phyloP scores from a whole-genome alignment of 2,113 vertebrate species.

The Sceloporus undulatus region DNA sequence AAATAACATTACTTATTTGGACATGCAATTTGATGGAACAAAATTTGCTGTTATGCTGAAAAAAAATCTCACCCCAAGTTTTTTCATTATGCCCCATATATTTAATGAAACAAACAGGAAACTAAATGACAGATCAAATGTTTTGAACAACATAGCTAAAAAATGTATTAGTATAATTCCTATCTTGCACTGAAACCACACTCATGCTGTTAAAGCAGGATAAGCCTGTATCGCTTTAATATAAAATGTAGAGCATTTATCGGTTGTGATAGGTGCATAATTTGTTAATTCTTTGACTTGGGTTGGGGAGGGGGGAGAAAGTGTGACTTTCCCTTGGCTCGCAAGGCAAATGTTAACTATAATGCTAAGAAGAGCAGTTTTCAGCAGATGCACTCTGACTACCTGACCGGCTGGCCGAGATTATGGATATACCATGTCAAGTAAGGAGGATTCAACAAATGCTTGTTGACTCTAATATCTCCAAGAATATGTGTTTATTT shows the following conservation, averaged over 20 bases:
- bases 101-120: slow-evolving; percentile 45
- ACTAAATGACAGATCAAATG: slow-evolving; percentile 45
- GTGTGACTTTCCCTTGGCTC: neutral
- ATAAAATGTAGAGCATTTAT: slow-evolving; percentile 26
- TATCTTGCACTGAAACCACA: slow-evolving; percentile 36
- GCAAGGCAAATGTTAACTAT: slow-evolving; percentile 15
- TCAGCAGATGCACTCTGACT: slow-evolving; percentile 13
- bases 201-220: slow-evolving; percentile 16
- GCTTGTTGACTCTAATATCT: slow-evolving; percentile 54
- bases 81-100: slow-evolving; percentile 21
- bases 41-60: neutral
- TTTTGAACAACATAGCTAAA: slow-evolving; percentile 39
- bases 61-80: slow-evolving; percentile 9
- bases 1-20: neutral
- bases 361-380: slow-evolving; percentile 10
- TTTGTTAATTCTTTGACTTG: slow-evolving; percentile 37
- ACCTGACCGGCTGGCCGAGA: slow-evolving; percentile 51
- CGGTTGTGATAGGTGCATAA: slow-evolving; percentile 26
- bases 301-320: neutral
- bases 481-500: slow-evolving; percentile 61
- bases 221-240: slow-evolving; percentile 34
- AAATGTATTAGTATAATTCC: slow-evolving; percentile 22
- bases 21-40: neutral
- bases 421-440: slow-evolving; percentile 49
- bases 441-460: slow-evolving; percentile 47